phyloP scores from a whole-genome alignment of 2,888 invertebrate species.

The Cephus pulcher region DNA sequence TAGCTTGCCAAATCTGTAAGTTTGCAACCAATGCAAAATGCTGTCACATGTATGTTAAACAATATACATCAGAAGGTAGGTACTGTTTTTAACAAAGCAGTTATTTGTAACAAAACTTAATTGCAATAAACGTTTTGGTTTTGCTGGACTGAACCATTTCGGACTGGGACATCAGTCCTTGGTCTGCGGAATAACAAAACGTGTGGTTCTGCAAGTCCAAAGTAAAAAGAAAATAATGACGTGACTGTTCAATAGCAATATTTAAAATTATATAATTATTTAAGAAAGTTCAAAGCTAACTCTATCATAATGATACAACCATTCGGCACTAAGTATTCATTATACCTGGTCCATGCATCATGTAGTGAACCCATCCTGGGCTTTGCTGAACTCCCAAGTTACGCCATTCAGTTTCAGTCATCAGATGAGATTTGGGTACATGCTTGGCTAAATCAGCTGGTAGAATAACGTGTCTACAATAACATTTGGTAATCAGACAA shows the following conservation, averaged over 20 bases:
- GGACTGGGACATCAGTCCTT: slow-evolving; percentile 44
- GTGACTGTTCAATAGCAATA: neutral
- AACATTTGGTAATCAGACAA: neutral
- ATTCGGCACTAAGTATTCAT: neutral
- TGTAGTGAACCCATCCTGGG: slow-evolving; percentile 90
- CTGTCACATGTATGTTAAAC: neutral
- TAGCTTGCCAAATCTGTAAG: neutral
- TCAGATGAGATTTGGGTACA: slow-evolving; percentile 89
- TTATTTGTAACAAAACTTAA: slow-evolving; percentile 6
- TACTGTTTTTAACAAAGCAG: neutral
- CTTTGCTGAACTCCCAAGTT: slow-evolving; percentile 95
- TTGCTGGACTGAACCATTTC: slow-evolving; percentile 18
- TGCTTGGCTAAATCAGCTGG: slow-evolving; percentile 86
- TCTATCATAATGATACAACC: neutral
- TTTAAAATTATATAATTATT: neutral
- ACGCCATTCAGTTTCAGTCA: slow-evolving; percentile 96
- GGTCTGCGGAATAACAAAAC: slow-evolving; percentile 83
- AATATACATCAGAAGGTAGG: neutral
- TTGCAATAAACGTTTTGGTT: slow-evolving; percentile 22
- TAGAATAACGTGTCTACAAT: slow-evolving; percentile 86
- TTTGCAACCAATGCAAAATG: neutral
- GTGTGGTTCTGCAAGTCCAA: slow-evolving; percentile 77
- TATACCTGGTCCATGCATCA: slow-evolving; percentile 86
- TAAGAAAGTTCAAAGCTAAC: slow-evolving; percentile 1
- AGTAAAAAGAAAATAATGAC: neutral